A percentile compares a stretch with the other conserved stretches of the same genome.
Evolutionary conservation across 2,888 invertebrate species (phyloP).

Genomic region (Blomia tropicalis): DNA sequence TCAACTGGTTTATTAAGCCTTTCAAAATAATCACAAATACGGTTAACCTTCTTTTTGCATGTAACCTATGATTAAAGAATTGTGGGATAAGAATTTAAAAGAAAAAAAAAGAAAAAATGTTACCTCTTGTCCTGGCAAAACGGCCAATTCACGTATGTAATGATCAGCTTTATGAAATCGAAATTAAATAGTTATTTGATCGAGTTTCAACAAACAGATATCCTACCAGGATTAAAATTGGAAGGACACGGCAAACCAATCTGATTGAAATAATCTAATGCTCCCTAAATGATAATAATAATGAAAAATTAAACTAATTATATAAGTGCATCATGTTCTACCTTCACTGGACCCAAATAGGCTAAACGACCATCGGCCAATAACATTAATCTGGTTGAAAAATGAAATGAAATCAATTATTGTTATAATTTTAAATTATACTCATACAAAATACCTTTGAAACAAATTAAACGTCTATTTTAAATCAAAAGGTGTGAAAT

Average conservation of each 20-base stretch:
- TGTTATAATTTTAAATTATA: too few relatives aligned
- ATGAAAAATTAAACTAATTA: too few relatives aligned
- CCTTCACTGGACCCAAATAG: constrained; percentile 39
- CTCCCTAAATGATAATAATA: too few relatives aligned
- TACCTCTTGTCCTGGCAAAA: constrained; percentile 60
- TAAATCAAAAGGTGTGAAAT: too few relatives aligned
- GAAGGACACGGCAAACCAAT: constrained; percentile 36
- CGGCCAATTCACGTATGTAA: constrained; percentile 35
- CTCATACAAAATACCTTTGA: too few relatives aligned
- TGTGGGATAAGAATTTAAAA: too few relatives aligned
- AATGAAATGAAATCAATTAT: too few relatives aligned
- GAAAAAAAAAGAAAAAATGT: too few relatives aligned
- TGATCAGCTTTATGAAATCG: constrained; percentile 34
- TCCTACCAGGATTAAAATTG: constrained; percentile 41
- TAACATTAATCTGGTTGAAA: constrained; percentile 41
- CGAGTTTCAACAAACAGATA: too few relatives aligned
- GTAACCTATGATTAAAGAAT: too few relatives aligned
- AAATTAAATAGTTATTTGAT: constrained; percentile 40
- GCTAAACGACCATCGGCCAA: constrained; percentile 42
- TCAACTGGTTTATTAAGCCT: not conserved
- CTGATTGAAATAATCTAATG: constrained; percentile 36
- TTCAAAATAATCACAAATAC: not conserved
- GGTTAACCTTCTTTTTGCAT: constrained; percentile 52
- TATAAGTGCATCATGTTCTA: too few relatives aligned
- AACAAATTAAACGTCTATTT: too few relatives aligned